A percentile compares a stretch with the other conserved stretches of the same genome.
phyloP scores from a whole-genome alignment of 1,140 invertebrate genomes.

The Bombus waltoni region DNA sequence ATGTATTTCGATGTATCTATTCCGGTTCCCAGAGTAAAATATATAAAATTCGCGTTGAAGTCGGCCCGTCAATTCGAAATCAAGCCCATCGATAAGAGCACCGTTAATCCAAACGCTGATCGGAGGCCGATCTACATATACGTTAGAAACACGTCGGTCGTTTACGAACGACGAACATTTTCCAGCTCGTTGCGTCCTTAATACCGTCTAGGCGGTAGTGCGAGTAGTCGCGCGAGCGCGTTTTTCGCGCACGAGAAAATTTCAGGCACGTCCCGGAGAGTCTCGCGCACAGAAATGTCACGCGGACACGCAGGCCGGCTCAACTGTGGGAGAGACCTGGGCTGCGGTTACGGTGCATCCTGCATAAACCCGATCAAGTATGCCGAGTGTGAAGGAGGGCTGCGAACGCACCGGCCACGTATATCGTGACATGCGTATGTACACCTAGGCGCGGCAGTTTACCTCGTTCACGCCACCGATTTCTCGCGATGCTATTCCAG shows the following conservation, averaged over 20 bases:
- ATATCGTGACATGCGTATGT: conserved; percentile 72
- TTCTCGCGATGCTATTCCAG: conserved; percentile 56
- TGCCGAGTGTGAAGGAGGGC: conserved; percentile 75
- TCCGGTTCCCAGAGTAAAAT: no score
- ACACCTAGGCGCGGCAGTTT: conserved; percentile 73
- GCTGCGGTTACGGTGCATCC: conserved; percentile 63
- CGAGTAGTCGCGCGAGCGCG: neutral
- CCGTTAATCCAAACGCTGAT: neutral
- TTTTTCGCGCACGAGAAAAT: conserved; percentile 33
- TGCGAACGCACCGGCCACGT: conserved; percentile 58
- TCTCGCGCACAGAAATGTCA: conserved; percentile 45
- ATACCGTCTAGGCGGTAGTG: neutral
- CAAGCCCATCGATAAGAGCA: neutral
- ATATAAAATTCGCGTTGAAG: no score
- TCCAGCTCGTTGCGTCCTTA: neutral
- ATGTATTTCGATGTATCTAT: no score
- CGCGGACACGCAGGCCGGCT: neutral
- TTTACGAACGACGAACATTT: neutral
- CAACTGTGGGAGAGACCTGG: conserved; percentile 55
- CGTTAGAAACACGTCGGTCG: neutral
- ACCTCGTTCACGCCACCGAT: conserved; percentile 71
- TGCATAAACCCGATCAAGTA: conserved; percentile 76
- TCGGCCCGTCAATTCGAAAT: neutral
- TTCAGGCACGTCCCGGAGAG: conserved; percentile 30
- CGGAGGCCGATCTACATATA: neutral